phyloP scores from a whole-genome alignment of 1,140 invertebrate species.

The Drosophila equinoxialis region DNA sequence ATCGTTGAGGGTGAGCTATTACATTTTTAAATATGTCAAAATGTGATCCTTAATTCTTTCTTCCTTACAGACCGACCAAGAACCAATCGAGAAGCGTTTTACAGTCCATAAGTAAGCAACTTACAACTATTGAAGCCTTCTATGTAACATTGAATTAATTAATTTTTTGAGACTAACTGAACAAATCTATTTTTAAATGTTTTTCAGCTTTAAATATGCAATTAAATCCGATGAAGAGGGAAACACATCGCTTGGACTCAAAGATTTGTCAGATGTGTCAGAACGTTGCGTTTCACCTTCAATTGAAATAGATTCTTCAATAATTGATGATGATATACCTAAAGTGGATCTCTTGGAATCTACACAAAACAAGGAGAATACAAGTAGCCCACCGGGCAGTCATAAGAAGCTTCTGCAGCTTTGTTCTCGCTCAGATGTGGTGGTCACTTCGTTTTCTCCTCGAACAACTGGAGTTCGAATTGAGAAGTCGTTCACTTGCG shows the following conservation, averaged over 20 bases:
- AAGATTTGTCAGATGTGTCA: conserved; percentile 29
- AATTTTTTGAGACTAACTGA: conserved; percentile 21
- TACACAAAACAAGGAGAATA: conserved; percentile 77
- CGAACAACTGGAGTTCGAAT: conserved; percentile 69
- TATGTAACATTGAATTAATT: too few species aligned
- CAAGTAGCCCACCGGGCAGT: conserved; percentile 45
- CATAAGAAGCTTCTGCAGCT: conserved; percentile 54
- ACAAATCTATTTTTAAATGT: conserved; percentile 2
- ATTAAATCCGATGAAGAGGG: conserved; percentile 78
- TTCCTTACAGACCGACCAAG: conserved; percentile 43
- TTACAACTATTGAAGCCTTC: too few species aligned
- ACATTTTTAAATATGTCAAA: background rate
- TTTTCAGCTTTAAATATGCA: conserved; percentile 69
- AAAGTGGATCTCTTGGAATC: conserved; percentile 71
- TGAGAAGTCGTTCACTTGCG: conserved; percentile 71
- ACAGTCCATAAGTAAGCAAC: conserved; percentile 72
- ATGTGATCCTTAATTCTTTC: conserved; percentile 14
- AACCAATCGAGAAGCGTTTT: conserved; percentile 54
- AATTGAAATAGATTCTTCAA: conserved; percentile 14
- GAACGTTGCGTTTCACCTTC: conserved; percentile 30
- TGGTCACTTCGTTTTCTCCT: conserved; percentile 75
- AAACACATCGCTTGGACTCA: conserved; percentile 66
- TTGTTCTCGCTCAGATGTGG: conserved; percentile 66
- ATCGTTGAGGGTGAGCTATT: conserved; percentile 53
- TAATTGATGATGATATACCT: conserved; percentile 29